Evolutionary conservation across 2,113 vertebrate genomes (phyloP).

Genomic region (Phaetusa simplex): DNA sequence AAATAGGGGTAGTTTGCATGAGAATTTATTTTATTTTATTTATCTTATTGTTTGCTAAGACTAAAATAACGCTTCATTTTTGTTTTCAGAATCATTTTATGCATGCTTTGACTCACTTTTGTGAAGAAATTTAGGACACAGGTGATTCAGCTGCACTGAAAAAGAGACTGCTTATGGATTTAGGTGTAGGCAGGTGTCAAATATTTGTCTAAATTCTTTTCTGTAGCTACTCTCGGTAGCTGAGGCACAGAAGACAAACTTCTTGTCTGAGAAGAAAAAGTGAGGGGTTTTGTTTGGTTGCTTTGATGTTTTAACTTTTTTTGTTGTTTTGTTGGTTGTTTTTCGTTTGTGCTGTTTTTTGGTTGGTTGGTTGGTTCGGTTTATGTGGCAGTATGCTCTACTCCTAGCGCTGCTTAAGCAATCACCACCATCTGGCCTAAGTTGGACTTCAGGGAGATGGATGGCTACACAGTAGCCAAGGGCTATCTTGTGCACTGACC

Average conservation of each 20-base stretch:
- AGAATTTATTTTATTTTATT: not conserved
- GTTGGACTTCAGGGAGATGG: not conserved
- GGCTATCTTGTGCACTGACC: not conserved
- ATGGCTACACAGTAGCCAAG: not conserved
- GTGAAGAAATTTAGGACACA: not conserved
- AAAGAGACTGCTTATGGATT: not conserved
- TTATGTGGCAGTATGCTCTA: not conserved
- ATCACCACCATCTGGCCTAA: not conserved
- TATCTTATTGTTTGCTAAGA: not conserved
- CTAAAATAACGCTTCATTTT: not conserved
- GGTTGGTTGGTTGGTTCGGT: not conserved
- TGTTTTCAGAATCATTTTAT: not conserved
- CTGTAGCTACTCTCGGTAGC: not conserved
- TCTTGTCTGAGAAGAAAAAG: not conserved
- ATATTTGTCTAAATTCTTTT: not conserved
- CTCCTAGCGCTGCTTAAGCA: not conserved
- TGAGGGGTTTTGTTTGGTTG: not conserved
- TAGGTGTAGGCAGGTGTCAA: not conserved
- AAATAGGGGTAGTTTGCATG: not conserved
- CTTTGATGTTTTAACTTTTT: not conserved
- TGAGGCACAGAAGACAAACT: not conserved
- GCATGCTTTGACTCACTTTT: not conserved
- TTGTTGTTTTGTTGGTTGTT: too few species aligned
- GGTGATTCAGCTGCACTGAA: not conserved
- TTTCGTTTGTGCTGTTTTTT: too few species aligned